These are phyloP conservation scores for Phymastichus coffea DNA, from an alignment of 1,140 invertebrate genomes.

Conservation along the genomic window DNA sequence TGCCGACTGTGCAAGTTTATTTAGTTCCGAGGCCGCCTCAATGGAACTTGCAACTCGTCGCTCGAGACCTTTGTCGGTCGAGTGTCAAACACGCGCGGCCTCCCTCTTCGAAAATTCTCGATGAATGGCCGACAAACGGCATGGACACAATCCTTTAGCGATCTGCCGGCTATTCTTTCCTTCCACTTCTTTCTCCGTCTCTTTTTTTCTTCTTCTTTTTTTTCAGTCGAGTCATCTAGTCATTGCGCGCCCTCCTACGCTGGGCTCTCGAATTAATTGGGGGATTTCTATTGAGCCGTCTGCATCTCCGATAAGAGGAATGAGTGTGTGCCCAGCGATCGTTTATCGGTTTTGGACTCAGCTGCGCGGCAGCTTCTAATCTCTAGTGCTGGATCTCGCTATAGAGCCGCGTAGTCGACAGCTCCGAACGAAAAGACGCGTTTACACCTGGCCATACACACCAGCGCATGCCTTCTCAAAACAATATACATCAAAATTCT, in stretches of 20 bases:
- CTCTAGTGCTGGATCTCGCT: background rate
- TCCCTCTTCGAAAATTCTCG: conserved; percentile 23
- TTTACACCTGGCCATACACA: conserved; percentile 5
- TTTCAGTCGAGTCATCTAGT: conserved; percentile 22
- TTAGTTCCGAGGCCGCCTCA: conserved; percentile 9
- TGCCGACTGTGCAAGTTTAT: conserved; percentile 21
- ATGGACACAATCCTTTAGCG: conserved; percentile 16
- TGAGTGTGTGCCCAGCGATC: background rate
- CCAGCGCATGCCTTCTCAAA: conserved; percentile 1
- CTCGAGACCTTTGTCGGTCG: conserved; percentile 13
- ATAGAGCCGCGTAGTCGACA: conserved; percentile 32
- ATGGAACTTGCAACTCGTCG: conserved; percentile 17
- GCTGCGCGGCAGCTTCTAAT: background rate
- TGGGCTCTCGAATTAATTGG: conserved; percentile 20
- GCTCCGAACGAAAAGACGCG: background rate
- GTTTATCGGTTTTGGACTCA: background rate
- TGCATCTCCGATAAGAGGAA: conserved; percentile 2
- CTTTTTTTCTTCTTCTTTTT: conserved; percentile 14
- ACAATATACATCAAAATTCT: conserved; percentile 11
- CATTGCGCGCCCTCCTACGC: background rate
- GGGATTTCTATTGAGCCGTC: conserved; percentile 24
- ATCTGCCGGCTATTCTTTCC: background rate
- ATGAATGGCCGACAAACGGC: conserved; percentile 23
- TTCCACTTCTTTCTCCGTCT: no score
- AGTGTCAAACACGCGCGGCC: conserved; percentile 16